Conservation (phyloP, 2,888 invertebrate species). For the Nasonia oneida region DNA sequence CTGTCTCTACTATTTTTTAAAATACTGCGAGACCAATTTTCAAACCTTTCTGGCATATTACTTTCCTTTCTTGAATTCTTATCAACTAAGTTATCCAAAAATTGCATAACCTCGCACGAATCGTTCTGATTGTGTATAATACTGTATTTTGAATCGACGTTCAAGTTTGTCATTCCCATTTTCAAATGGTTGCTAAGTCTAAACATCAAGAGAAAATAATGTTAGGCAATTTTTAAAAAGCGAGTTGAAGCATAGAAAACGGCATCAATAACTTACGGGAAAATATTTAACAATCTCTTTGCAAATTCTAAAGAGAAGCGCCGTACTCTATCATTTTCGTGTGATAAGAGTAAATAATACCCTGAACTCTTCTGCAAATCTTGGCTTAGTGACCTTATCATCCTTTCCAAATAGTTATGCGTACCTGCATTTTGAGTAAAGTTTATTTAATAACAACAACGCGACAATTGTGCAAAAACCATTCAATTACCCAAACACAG, state of each 20-base stretch:
- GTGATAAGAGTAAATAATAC: conserved; percentile 67
- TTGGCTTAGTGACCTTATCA: conserved; percentile 65
- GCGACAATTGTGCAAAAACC: neutral
- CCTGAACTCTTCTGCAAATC: conserved; percentile 67
- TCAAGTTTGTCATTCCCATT: conserved; percentile 65
- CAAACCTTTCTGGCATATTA: conserved; percentile 34
- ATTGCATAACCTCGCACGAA: conserved; percentile 61
- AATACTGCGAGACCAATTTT: conserved; percentile 63
- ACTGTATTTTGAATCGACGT: conserved; percentile 59
- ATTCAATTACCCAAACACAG: conserved; percentile 66
- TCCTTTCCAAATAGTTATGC: conserved; percentile 62
- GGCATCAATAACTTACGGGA: conserved; percentile 63
- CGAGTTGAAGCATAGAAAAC: neutral
- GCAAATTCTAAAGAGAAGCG: conserved; percentile 62
- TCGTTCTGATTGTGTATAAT: conserved; percentile 66
- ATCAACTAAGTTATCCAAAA: conserved; percentile 43
- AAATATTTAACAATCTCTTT: conserved; percentile 63
- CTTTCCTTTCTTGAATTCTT: conserved; percentile 44
- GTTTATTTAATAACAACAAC: neutral
- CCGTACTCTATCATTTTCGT: conserved; percentile 61
- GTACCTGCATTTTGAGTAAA: conserved; percentile 51
- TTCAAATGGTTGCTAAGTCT: conserved; percentile 48
- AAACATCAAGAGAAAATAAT: neutral
- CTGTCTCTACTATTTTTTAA: conserved; percentile 64
- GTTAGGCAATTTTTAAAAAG: neutral